Conservation (phyloP, 2,888 invertebrate species). For the Acronicta alni region DNA sequence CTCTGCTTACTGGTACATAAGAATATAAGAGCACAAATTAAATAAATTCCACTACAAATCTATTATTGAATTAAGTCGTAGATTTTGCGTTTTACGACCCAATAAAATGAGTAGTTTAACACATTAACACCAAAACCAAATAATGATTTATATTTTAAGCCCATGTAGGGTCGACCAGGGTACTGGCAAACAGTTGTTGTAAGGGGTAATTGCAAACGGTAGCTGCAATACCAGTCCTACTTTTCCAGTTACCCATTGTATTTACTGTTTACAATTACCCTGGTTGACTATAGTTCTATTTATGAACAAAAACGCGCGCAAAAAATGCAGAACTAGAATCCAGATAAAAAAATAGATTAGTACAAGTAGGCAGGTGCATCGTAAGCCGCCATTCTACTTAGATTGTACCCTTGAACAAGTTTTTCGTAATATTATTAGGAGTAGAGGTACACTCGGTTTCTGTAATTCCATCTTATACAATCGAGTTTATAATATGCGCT, state of each 20-base stretch:
- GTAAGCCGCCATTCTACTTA: slow-evolving; percentile 14
- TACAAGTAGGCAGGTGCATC: slow-evolving; percentile 26
- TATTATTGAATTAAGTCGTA: slow-evolving; percentile 7
- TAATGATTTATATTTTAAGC: slow-evolving; percentile 6
- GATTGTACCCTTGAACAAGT: slow-evolving; percentile 22
- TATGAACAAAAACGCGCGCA: slow-evolving; percentile 6
- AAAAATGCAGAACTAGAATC: slow-evolving; percentile 15
- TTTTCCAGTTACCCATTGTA: too few species aligned
- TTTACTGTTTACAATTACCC: too few species aligned
- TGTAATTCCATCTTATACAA: slow-evolving; percentile 25
- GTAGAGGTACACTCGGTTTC: slow-evolving; percentile 11
- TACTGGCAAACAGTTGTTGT: too few species aligned
- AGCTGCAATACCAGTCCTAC: too few species aligned
- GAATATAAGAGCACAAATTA: not conserved
- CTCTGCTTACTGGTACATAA: not conserved
- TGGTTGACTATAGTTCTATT: too few species aligned
- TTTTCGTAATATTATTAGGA: slow-evolving; percentile 6
- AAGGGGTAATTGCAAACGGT: too few species aligned
- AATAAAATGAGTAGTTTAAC: slow-evolving; percentile 5
- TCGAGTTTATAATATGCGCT: slow-evolving; percentile 4
- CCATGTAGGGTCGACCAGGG: too few species aligned
- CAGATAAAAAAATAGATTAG: slow-evolving; percentile 21
- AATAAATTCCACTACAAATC: slow-evolving; percentile 7
- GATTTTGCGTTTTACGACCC: slow-evolving; percentile 12
- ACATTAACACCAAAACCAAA: slow-evolving; percentile 19